phyloP scores from a whole-genome alignment of 2,113 vertebrate genomes.

The Aptenodytes forsteri region DNA sequence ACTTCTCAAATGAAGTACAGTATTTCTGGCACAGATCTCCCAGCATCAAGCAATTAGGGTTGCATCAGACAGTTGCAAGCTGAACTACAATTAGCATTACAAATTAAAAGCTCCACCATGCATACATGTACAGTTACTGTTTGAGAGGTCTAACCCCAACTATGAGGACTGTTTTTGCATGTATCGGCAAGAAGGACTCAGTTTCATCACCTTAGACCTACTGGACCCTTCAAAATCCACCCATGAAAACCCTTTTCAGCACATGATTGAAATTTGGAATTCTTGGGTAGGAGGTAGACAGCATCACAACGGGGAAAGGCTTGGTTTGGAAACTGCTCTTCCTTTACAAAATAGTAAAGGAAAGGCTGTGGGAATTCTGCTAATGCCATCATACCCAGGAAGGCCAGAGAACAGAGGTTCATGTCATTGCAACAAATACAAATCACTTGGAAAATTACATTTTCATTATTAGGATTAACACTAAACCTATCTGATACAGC shows the following conservation, averaged over 20 bases:
- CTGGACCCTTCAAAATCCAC: neutral
- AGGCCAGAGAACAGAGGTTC: neutral
- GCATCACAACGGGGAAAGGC: neutral
- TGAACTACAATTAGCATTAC: constrained; percentile 18
- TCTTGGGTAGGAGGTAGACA: neutral
- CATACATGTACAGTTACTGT: neutral
- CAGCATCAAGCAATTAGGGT: neutral
- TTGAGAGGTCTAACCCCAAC: neutral
- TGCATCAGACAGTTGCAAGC: constrained; percentile 15
- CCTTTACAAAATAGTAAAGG: neutral
- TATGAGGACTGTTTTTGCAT: neutral
- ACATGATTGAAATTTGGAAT: neutral
- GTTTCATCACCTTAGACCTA: neutral
- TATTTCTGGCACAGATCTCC: constrained; percentile 17
- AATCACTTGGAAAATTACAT: neutral
- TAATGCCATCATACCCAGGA: neutral
- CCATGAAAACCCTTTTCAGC: neutral
- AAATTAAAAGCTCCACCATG: constrained; percentile 1
- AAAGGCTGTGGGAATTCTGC: neutral
- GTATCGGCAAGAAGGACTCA: neutral
- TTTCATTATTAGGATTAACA: neutral
- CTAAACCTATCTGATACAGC: neutral
- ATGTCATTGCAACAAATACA: neutral
- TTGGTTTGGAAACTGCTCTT: neutral
- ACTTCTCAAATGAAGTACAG: neutral